Evolutionary conservation across 2,113 vertebrate species (phyloP).

Genomic region (Acanthisitta chloris): DNA sequence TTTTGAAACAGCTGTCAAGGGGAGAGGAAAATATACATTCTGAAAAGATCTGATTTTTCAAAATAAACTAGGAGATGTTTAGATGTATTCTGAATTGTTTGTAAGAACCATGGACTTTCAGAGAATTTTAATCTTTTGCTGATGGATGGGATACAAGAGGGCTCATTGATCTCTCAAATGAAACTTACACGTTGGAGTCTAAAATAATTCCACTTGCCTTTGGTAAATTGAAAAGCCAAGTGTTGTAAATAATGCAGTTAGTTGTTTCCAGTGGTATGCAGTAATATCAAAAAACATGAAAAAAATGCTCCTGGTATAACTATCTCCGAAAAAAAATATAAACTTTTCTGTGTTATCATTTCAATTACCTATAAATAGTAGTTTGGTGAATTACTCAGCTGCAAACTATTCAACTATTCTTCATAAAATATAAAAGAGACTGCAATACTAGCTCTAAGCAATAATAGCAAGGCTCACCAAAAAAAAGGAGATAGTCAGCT

Average conservation of each 20-base stretch:
- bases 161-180: background rate
- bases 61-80: background rate
- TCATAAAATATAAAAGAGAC: background rate
- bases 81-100: background rate
- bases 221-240: background rate
- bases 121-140: background rate
- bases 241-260: background rate
- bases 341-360: background rate
- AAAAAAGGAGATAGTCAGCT: background rate
- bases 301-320: background rate
- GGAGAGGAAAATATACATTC: background rate
- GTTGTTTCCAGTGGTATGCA: background rate
- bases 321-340: background rate
- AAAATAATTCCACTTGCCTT: background rate
- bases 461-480: fast-evolving
- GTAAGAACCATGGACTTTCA: background rate
- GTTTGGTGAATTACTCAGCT: background rate
- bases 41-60: background rate
- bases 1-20: background rate
- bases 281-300: background rate
- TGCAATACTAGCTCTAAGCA: background rate
- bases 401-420: background rate
- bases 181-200: background rate
- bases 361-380: background rate
- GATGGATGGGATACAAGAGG: background rate